Evolutionary conservation across 2,113 vertebrate species (phyloP).

Genomic region (Morone chrysops): DNA sequence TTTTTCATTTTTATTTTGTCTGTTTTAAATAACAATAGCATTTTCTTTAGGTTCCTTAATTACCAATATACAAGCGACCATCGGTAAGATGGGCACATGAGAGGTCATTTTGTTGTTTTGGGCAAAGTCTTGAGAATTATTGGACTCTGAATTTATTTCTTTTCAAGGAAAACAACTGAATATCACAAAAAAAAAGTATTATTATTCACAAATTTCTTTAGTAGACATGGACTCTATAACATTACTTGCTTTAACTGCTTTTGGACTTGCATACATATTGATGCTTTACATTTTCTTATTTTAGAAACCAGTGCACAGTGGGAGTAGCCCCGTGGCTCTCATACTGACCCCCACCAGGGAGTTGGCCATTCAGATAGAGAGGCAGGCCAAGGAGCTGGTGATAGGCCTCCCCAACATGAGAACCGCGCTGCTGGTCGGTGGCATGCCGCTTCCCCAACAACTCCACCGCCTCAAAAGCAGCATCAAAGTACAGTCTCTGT

Average conservation of each 20-base stretch:
- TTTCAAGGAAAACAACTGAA: background rate
- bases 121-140: background rate
- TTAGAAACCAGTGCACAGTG: constrained; percentile 63
- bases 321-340: constrained; percentile 82
- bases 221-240: background rate
- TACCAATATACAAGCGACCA: background rate
- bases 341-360: constrained; percentile 95
- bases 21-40: background rate
- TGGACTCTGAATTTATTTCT: background rate
- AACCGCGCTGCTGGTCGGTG: constrained; percentile 93
- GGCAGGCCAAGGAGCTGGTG: constrained; percentile 93
- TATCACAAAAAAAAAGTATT: background rate
- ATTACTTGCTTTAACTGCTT: background rate
- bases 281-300: background rate
- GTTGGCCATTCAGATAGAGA: constrained; percentile 95
- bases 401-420: constrained; percentile 91
- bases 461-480: constrained; percentile 91
- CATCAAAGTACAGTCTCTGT: constrained; percentile 87
- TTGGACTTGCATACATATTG: background rate
- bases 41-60: background rate
- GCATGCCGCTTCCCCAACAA: constrained; percentile 93
- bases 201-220: background rate
- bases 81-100: too few relatives aligned
- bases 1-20: too few relatives aligned
- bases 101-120: background rate